Evolutionary conservation across 2,888 invertebrate genomes (phyloP), one percentile per base, ranked within the genome.

Genomic region (Spicauda simplicius): DNA sequence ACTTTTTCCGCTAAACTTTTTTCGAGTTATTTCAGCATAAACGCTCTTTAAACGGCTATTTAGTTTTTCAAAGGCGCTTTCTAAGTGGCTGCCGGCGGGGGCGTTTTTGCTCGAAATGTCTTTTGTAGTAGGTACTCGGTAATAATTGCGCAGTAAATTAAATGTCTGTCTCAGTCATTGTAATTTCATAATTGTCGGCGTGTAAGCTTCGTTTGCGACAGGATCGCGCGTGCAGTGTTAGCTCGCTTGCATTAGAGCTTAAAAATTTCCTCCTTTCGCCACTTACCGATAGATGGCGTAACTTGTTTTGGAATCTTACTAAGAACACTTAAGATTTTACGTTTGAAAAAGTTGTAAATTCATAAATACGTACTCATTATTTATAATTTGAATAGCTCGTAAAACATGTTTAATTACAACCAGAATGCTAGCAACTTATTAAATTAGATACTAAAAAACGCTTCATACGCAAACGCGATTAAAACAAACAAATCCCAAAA

Each of bases 41-140:
- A 89, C 81, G 88, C 84, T 88, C 81, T 84, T 80, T 92, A 90
- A 90, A 83, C 81, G 86, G 88, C 86, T 86, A 88, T 90, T 91
- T 84, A 82, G 86, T 92, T 93, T 93, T 92, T 92, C 90, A 90
- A 89, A 88, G 81, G 80, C 83, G 84, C 86, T 90, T 91, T 91
- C 91, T 91, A 91, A 92, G 88, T 91, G 90, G 83, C 71, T 76
- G 85, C 75, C 82, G 79, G 81, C 75, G 78, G 75, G 76, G 78
- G 74, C 73, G 75, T 87, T 89, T 90, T 89, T 89, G 81, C 80
- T 78, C 78, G 76, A 79, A 82, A 86, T 83, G 82, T 83, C 86
- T 83, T 86, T 87, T 85, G 88, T 87, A 86, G 89, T 89, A 87
- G 87, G 88, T 85, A 84, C 81, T 83, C 84, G 83, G 86, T 81